Conservation (phyloP, 2,888 invertebrate species). For the Malacosoma neustria region DNA sequence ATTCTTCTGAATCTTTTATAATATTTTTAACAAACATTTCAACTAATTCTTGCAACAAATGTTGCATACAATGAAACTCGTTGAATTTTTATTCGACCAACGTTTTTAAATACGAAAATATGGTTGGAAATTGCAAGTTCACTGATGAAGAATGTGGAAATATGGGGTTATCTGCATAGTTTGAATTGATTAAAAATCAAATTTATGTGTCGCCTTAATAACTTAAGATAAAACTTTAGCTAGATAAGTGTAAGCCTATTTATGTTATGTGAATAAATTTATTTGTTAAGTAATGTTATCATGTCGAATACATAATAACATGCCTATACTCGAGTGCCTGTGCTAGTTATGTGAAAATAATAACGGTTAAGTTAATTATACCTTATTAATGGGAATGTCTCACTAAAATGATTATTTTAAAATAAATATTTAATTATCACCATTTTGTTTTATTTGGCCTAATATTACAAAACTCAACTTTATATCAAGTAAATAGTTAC, state of each 20-base stretch:
- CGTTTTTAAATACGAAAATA: too few species aligned
- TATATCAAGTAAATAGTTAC: too few species aligned
- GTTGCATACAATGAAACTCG: too few species aligned
- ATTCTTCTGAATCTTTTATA: too few species aligned
- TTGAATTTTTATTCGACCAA: too few species aligned
- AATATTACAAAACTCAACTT: too few species aligned
- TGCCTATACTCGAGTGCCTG: slow-evolving; percentile 39
- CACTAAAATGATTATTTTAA: slow-evolving; percentile 32
- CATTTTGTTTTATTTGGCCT: slow-evolving; percentile 5
- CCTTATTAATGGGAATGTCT: slow-evolving; percentile 25
- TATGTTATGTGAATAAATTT: slow-evolving; percentile 30
- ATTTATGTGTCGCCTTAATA: slow-evolving; percentile 7
- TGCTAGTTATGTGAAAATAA: slow-evolving; percentile 26
- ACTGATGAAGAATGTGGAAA: too few species aligned
- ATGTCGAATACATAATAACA: slow-evolving; percentile 11
- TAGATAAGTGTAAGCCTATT: slow-evolving; percentile 24
- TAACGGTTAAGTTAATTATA: slow-evolving; percentile 20
- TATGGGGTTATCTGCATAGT: too few species aligned
- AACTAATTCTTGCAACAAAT: too few species aligned
- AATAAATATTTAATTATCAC: slow-evolving; percentile 31
- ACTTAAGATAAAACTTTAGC: not conserved
- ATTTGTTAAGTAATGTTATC: slow-evolving; percentile 11
- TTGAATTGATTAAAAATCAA: slow-evolving; percentile 8
- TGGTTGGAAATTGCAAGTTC: too few species aligned
- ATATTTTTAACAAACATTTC: too few species aligned